Percentiles rank a stretch among this genome's conserved stretches.
Evolutionary conservation across 2,797 vertebrate species (phyloP).

Genomic region (Aplochiton taeniatus): DNA sequence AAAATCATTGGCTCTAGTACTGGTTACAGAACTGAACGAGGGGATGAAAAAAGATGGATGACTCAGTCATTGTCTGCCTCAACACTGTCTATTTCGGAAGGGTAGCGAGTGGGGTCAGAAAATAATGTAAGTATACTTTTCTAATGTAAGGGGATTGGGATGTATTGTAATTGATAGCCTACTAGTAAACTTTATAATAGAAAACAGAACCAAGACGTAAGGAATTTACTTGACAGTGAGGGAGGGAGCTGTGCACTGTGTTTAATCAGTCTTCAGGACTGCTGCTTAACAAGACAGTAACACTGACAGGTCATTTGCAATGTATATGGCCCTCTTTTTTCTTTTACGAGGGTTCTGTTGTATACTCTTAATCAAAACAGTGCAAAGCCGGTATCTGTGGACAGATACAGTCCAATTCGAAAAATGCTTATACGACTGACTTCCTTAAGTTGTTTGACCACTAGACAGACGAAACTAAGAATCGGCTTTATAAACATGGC

Average conservation of each 20-base stretch:
- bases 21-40: slow-evolving; percentile 69
- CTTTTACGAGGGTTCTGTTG: slow-evolving; percentile 30
- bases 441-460: slow-evolving; percentile 51
- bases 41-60: slow-evolving; percentile 65
- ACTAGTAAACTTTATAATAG: slow-evolving; percentile 37
- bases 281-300: slow-evolving; percentile 25
- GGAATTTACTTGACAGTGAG: slow-evolving; percentile 37
- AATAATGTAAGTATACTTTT: slow-evolving; percentile 47
- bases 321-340: slow-evolving; percentile 20
- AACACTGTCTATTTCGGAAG: slow-evolving; percentile 63
- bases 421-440: slow-evolving; percentile 33
- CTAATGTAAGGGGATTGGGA: too few relatives aligned
- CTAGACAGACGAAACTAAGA: slow-evolving; percentile 52
- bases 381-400: slow-evolving; percentile 21
- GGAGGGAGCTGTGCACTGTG: slow-evolving; percentile 14
- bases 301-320: slow-evolving; percentile 36
- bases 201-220: slow-evolving; percentile 35
- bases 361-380: slow-evolving; percentile 12
- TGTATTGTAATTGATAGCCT: slow-evolving; percentile 24
- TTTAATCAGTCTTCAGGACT: slow-evolving; percentile 28
- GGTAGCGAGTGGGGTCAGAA: slow-evolving; percentile 52
- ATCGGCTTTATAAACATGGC: slow-evolving; percentile 64
- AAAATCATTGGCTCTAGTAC: slow-evolving; percentile 69
- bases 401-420: background rate
- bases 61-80: slow-evolving; percentile 51